Percentiles rank a stretch among this genome's conserved stretches.
phyloP scores from a whole-genome alignment of 53 echinoderm and acorn worm species.

The Arbacia lixula region DNA sequence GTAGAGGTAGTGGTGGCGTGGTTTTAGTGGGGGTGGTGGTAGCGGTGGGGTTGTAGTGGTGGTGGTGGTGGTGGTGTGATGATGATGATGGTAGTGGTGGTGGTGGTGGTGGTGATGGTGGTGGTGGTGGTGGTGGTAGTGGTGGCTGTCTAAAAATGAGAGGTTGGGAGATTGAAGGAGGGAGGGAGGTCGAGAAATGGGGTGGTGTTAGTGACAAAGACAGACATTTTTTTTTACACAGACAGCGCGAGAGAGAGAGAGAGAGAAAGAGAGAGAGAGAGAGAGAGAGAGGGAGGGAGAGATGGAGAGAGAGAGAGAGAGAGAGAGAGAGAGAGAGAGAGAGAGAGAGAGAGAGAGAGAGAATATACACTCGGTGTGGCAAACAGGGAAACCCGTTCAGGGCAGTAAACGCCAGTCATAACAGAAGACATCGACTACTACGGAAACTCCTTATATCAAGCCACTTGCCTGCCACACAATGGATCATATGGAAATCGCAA shows the following conservation, averaged over 20 bases:
- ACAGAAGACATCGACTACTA: background rate
- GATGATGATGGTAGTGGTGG: background rate
- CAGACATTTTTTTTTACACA: background rate
- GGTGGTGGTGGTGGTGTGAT: background rate
- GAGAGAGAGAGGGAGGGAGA: background rate
- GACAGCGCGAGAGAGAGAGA: background rate
- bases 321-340: background rate
- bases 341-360: background rate
- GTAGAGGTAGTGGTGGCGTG: background rate
- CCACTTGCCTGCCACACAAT: too few species aligned
- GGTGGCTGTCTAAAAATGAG: background rate
- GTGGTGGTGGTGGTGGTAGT: background rate
- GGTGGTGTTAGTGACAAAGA: background rate
- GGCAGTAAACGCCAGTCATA: background rate
- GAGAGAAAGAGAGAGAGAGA: background rate
- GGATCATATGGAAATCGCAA: too few species aligned
- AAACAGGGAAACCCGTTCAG: background rate
- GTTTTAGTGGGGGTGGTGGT: background rate
- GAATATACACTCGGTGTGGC: background rate
- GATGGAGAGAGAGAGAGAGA: background rate
- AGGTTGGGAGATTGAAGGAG: background rate
- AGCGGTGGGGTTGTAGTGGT: background rate
- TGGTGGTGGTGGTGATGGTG: background rate
- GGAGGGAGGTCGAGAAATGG: background rate
- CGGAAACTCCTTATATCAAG: too few species aligned